Percentiles rank a stretch among this genome's conserved stretches.
phyloP scores from a whole-genome alignment of 2,797 vertebrate genomes.

The Tadarida brasiliensis region DNA sequence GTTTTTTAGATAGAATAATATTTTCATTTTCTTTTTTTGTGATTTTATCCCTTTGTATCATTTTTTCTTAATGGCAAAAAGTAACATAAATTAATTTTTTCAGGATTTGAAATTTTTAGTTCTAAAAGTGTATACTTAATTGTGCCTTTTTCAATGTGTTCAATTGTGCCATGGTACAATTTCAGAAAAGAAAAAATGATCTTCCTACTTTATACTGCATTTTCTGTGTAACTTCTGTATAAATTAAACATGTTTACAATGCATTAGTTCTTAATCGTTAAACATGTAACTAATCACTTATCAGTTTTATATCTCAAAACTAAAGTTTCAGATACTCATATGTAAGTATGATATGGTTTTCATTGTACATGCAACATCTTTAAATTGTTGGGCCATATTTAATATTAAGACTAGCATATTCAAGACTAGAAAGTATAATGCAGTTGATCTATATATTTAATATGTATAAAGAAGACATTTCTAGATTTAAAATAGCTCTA shows the following conservation, averaged over 20 bases:
- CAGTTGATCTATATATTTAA: neutral
- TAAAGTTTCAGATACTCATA: neutral
- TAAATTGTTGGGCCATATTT: neutral
- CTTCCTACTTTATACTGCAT: neutral
- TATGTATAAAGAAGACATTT: neutral
- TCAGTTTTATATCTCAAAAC: slow-evolving; percentile 21
- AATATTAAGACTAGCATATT: neutral
- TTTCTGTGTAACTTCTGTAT: neutral
- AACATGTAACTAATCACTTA: neutral
- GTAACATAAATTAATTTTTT: neutral
- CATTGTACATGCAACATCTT: neutral
- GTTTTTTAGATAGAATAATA: neutral
- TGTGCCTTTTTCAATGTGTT: neutral
- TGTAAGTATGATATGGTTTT: neutral
- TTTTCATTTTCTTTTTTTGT: neutral
- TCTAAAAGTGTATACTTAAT: neutral
- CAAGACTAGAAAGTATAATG: neutral
- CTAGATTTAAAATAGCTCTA: neutral
- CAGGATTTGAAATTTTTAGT: neutral
- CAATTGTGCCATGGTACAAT: neutral
- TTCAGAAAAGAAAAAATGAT: neutral
- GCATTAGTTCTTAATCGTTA: slow-evolving; percentile 32
- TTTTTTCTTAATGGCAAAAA: neutral
- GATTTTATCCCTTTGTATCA: neutral
- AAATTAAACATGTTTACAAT: neutral